A percentile compares a stretch with the other conserved stretches of the same genome.
Evolutionary conservation across 2,113 vertebrate species (phyloP).

Genomic region (Microcebus ravelobensis): DNA sequence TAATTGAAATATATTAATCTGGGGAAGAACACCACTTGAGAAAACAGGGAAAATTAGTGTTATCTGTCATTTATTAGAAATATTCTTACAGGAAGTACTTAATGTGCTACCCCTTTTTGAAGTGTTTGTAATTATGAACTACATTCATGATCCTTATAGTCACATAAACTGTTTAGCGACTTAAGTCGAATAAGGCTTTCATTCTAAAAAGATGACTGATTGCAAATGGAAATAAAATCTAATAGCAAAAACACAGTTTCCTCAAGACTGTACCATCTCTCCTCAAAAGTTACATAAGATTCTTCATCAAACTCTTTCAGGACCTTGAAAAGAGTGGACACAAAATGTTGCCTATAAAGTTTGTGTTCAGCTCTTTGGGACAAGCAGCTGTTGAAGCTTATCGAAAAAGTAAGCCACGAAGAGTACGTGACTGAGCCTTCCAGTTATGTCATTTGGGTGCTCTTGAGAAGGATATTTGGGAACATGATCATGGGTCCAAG

Average conservation of each 20-base stretch:
- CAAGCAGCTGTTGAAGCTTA: not conserved
- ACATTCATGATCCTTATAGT: not conserved
- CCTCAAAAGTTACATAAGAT: not conserved
- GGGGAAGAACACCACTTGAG: not conserved
- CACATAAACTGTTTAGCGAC: not conserved
- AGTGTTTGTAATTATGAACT: not conserved
- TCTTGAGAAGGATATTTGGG: slow-evolving; percentile 32
- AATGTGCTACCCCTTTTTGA: not conserved
- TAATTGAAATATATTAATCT: not conserved
- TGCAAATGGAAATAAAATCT: not conserved
- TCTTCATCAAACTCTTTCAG: not conserved
- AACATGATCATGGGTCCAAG: not conserved
- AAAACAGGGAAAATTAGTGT: not conserved
- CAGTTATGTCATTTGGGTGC: not conserved
- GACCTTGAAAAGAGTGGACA: not conserved
- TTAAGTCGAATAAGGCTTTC: not conserved
- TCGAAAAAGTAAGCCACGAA: not conserved
- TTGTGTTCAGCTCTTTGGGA: not conserved
- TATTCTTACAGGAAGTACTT: not conserved
- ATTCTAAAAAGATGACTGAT: not conserved
- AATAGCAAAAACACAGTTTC: not conserved
- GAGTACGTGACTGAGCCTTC: not conserved
- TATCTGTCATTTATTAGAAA: not conserved
- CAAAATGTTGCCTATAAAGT: not conserved
- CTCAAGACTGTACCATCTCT: too few relatives aligned